Evolutionary conservation across 2,888 invertebrate genomes (phyloP), one percentile per base, ranked within the genome.

Genomic region (Limnephilus auricula): DNA sequence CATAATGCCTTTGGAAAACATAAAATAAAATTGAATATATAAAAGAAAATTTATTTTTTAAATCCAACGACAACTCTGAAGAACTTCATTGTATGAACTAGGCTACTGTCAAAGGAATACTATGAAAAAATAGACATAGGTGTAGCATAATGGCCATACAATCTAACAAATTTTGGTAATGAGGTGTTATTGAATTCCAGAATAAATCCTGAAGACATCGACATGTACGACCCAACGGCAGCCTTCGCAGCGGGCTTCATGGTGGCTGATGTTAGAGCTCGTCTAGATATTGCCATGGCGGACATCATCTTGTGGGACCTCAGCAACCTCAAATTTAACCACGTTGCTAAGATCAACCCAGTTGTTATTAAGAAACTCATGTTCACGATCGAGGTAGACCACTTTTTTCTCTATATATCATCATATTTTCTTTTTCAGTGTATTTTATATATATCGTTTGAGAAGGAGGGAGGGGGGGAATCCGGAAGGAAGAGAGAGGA

Each of bases 221-320:
- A 93, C 31, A 93, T 93, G 31, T 94, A 94, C 89, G 93, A 83
- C 15, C 37, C 80, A 13, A 37, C 80, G 5, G 65, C 80, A n/a
- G 32, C 79, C 87, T 94, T 94, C 3, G 93, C 93, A 84, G 93
- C 90, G 34, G 87, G 93, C n/a, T 93, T 94, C 25, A 86, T 94
- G 87, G 88, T 94, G 40, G 87, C 93, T 2, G 94, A 94, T 90
- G 90, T 94, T 13, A 93, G 94, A 91, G 30, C 94, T n/a, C 91
- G 93, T 31, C 93, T 94, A 82, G 94, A 94, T 45, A 92, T 93
- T 4, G 86, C 92, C 10, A 79, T 93, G 12, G 93, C 93, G 6
- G 94, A 94, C 89, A 92, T 94, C 10, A 88, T 93, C 13, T 85
- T 94, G 10, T 94, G 93, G 90, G 94, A 94, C 92, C 91, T 94